phyloP scores from a whole-genome alignment of 2,113 vertebrate species.

The Panurus biarmicus region DNA sequence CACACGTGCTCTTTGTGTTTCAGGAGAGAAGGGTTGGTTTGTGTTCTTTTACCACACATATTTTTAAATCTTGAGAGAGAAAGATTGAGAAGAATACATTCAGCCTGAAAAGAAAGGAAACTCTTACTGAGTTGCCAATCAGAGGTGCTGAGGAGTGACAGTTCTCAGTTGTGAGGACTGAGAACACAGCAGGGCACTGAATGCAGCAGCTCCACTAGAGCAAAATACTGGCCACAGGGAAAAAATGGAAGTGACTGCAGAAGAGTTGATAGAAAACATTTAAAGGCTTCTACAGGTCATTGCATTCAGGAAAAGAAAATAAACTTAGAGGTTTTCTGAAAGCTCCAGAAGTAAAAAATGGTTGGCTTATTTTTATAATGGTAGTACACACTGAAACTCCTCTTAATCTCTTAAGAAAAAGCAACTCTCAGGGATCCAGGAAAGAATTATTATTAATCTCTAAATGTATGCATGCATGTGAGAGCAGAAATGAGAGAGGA shows the following conservation, averaged over 20 bases:
- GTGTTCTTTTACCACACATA: neutral
- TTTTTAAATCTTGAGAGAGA: neutral
- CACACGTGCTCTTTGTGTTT: neutral
- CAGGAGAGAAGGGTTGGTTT: neutral
- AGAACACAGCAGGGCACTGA: neutral
- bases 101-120: neutral
- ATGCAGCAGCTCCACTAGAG: neutral
- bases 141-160: neutral
- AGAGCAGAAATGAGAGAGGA: neutral
- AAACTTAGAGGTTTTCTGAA: neutral
- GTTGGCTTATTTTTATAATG: neutral
- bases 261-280: neutral
- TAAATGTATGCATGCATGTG: rapidly evolving
- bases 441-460: neutral
- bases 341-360: neutral
- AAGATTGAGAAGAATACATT: neutral
- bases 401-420: neutral
- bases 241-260: neutral
- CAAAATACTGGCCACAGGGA: neutral
- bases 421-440: neutral
- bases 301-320: neutral
- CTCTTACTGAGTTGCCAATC: neutral
- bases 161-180: neutral
- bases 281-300: neutral
- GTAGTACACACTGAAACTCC: neutral